Base-by-base conservation (phyloP, 2,888 invertebrate species). In the Scaptomyza reducta region DNA sequence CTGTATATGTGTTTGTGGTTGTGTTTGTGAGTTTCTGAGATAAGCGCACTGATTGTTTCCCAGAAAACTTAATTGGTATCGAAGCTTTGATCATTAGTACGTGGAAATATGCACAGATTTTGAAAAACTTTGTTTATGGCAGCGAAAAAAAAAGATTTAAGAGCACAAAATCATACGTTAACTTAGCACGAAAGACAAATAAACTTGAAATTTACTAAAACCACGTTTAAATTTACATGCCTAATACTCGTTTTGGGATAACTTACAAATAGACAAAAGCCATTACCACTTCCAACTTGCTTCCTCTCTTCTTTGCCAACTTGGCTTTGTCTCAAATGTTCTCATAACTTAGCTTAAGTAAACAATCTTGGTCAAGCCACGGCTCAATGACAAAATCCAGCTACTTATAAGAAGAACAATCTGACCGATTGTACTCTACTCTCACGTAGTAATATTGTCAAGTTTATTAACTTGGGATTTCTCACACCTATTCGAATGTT, bases 351-450 rank as follows among this genome's bases (percentile, higher is more conserved):
- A n/a, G n/a, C n/a, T n/a, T n/a, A n/a, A n/a, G n/a, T n/a, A 53
- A 41, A 51, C 33, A 33, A 33, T 22, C 22, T 22, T 22, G 22
- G 22, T 22, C 75, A 77, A 57, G 61, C 22, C 38, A 18, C 51
- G 44, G 64, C 76, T 53, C 56, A 41, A 68, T 69, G 71, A 84
- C 77, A 68, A 77, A 77, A 80, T 61, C 46, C 44, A 40, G 42
- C 67, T 87, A 84, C 80, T 87, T 83, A 72, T 87, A 87, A 74
- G 59, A n/a, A 14, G 14, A 38, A 68, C 47, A 35, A 58, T 58
- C 44, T 63, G 22, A 51, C 61, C 61, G 65, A 78, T 74, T 61
- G 77, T 58, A 35, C 56, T 46, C 7, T 11, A 11, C 22, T 7
- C 31, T 40, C 70, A 27, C 47, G 40, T 33, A 18, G 31, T 18